Base-by-base conservation (phyloP, 2,888 invertebrate genomes). In the Cyrtodaria siliqua region DNA sequence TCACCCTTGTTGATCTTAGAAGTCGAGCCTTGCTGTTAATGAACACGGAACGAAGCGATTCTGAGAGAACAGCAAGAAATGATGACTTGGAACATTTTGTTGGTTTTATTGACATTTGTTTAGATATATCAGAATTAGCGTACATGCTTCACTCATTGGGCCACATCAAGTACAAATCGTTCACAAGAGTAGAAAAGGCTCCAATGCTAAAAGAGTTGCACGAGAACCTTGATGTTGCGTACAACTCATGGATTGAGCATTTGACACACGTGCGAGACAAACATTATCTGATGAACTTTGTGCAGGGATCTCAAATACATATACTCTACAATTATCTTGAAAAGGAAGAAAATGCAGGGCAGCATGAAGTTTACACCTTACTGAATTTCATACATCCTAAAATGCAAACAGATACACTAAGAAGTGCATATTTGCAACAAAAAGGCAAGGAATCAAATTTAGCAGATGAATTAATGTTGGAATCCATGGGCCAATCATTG, bases 21-120 rank as follows among this genome's bases (percentile, higher is more conserved):
- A 85, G 85, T 23, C 49, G 85, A 20, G 83, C 83, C 8, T 55
- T 85, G 1, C 59, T 85, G 0, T 42, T 85, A 1, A 73, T 81
- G 68, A 85, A 77, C 29, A 72, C 76, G 6, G 67, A 53, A 18
- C 4, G 20, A 44, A 3, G 6, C 16, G 20, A 44, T 18, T 71
- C 79, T 6, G 67, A 53, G 4, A 38, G n/a, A 24, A 49, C n/a
- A 18, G 20, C 20, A 18, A 18, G 56, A 40, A 26, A n/a, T 14
- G 50, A 56, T 24, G 66, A 79, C 12, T 60, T 77, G 16, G 66
- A 47, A 23, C 9, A 29, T 3, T 77, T 72, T 60, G 57, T 77
- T 14, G 8, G 52, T 8, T 26, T 38, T 1, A 56, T 80, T 26
- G 76, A 84, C 56, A 23, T 38, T 6, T 71, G 72, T 12, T 42